Evolutionary conservation across 2,113 vertebrate genomes (phyloP), one percentile per base, ranked within the genome.

Genomic region (Gorsachius goisagi): DNA sequence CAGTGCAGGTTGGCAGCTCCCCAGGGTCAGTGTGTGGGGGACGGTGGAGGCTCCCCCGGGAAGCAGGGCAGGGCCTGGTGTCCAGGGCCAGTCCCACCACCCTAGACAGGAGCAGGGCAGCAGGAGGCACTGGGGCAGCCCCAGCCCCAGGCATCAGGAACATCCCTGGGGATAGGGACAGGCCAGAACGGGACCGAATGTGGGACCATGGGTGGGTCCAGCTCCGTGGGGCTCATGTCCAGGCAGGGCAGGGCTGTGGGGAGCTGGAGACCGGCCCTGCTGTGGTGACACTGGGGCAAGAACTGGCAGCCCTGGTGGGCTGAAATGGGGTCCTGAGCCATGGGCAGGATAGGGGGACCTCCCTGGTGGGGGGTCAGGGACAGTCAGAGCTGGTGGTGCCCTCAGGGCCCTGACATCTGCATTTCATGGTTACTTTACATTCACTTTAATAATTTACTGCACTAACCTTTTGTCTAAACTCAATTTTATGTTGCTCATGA

Each of bases 111-210:
- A 75, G 9, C 22, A 37, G 28, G 12, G 32, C 55, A 80, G 13
- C 24, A 0, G 35, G 52, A 15, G 47, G 2, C 19, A 28, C 30
- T 1, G 2, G 11, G 9, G 33, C 20, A 76, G 53, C 26, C 12
- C 39, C 17, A 62, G 21, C 4, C 11, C 18, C 6, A 3, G n/a
- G 11, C 56, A 32, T 39, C 0, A 0, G 12, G 30, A 21, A 75
- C 15, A 4, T 41, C 13, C 30, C 9, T 19, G n/a, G 30, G 39
- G n/a, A 33, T 1, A 19, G 24, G 13, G 16, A 4, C 9, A 22
- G 27, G 37, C 26, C 2, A 72, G 32, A 44, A 19, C 5, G 9
- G 52, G 52, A 2, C 6, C 1, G 12, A 27, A 15, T 0, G 1
- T 15, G 19, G 53, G 16, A 33, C 27, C 5, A 3, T 3, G 4